These are phyloP conservation scores for Autographa pulchrina DNA, from an alignment of 2,888 invertebrate species.

Conservation along the genomic window DNA sequence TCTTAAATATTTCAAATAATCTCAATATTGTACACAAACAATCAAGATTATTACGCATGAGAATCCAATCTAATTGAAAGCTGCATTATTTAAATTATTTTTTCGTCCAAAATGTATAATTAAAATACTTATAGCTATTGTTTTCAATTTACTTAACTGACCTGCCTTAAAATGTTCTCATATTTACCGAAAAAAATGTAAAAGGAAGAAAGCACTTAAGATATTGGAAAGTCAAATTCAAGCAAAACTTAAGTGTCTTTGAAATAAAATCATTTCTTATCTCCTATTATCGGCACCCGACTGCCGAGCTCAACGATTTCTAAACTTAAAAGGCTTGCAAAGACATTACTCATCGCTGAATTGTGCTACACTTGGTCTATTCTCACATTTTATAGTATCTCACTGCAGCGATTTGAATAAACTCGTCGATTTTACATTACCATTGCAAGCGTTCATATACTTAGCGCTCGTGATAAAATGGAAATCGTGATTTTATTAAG, in stretches of 20 bases:
- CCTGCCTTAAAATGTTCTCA: neutral
- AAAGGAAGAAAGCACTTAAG: neutral
- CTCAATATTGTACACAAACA: too few species aligned
- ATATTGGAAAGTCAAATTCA: neutral
- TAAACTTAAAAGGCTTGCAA: conserved; percentile 4
- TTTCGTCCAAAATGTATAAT: too few species aligned
- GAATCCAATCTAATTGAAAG: too few species aligned
- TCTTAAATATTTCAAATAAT: too few species aligned
- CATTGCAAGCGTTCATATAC: neutral
- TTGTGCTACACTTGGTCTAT: conserved; percentile 2
- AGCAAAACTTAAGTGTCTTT: conserved; percentile 1
- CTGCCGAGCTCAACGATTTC: conserved; percentile 4
- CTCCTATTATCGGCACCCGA: neutral
- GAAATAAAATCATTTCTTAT: conserved; percentile 4
- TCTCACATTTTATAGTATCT: conserved; percentile 4
- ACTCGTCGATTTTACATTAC: conserved; percentile 3
- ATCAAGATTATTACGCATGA: too few species aligned
- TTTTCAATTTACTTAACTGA: too few species aligned
- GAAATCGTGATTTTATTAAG: neutral
- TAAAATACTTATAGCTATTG: too few species aligned
- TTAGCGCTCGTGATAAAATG: neutral
- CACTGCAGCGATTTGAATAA: conserved; percentile 2
- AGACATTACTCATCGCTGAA: conserved; percentile 1
- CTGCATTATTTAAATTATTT: too few species aligned
- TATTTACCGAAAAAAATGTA: neutral